These are phyloP conservation scores for Drosophila hamatofila DNA, from an alignment of 2,888 invertebrate genomes.

Conservation along the genomic window DNA sequence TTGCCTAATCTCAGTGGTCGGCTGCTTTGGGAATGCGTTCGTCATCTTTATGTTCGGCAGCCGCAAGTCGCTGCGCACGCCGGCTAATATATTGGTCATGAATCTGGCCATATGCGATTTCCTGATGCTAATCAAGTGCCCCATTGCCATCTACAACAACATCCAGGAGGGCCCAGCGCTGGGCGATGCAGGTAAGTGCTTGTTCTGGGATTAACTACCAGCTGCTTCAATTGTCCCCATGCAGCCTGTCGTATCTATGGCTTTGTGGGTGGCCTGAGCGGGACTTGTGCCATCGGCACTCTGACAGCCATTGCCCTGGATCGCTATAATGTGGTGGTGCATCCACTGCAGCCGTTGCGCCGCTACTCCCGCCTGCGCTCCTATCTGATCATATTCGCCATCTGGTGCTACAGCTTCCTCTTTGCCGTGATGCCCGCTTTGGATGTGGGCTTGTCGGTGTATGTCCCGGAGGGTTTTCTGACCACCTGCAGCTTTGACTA, in stretches of 20 bases:
- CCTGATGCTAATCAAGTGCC: slow-evolving; percentile 90
- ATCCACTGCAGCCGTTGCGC: slow-evolving; percentile 90
- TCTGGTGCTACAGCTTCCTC: slow-evolving; percentile 91
- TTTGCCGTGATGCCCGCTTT: slow-evolving; percentile 90
- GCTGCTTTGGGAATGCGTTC: slow-evolving; percentile 90
- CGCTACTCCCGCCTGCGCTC: slow-evolving; percentile 88
- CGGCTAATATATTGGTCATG: slow-evolving; percentile 90
- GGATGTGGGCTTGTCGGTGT: slow-evolving; percentile 90
- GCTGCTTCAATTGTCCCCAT: too few relatives aligned
- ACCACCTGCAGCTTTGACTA: slow-evolving; percentile 95
- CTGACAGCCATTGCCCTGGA: slow-evolving; percentile 92
- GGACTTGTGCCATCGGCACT: slow-evolving; percentile 92
- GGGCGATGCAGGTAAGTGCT: slow-evolving; percentile 88
- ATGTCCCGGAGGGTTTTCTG: slow-evolving; percentile 93
- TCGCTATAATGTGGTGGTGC: slow-evolving; percentile 92
- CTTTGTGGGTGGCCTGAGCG: slow-evolving; percentile 92
- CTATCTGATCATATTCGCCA: slow-evolving; percentile 86
- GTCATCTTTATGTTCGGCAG: slow-evolving; percentile 91
- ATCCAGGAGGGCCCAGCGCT: slow-evolving; percentile 90
- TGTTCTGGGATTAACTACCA: not conserved
- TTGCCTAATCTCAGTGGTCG: slow-evolving; percentile 88
- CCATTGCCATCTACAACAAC: slow-evolving; percentile 91
- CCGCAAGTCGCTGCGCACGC: slow-evolving; percentile 89
- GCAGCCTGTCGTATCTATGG: slow-evolving; percentile 92
- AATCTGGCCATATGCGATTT: slow-evolving; percentile 92